These are phyloP conservation scores for Thyatira batis DNA, from an alignment of 2,888 invertebrate species.

Conservation along the genomic window DNA sequence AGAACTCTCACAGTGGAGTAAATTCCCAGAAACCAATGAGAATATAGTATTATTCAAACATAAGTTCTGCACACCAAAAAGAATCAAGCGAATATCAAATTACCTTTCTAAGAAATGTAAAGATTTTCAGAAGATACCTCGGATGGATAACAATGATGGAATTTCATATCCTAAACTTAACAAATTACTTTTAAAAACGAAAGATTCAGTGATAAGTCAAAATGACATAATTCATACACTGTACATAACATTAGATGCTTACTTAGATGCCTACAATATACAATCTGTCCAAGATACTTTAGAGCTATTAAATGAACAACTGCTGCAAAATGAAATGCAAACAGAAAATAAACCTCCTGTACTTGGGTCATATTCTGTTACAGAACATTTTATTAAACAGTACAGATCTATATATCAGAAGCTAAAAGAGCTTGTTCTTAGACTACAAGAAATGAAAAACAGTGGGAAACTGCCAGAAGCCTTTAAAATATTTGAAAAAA, in stretches of 20 bases:
- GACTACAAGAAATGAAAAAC: constrained; percentile 40
- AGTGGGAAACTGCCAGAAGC: constrained; percentile 37
- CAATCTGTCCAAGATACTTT: constrained; percentile 55
- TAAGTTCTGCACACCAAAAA: constrained; percentile 31
- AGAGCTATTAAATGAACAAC: constrained; percentile 49
- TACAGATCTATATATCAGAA: constrained; percentile 54
- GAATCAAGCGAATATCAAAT: constrained; percentile 39
- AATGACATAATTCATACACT: constrained; percentile 50
- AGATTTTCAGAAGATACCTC: constrained; percentile 4
- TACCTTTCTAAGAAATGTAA: constrained; percentile 43
- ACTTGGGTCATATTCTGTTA: constrained; percentile 46
- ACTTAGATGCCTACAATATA: constrained; percentile 61
- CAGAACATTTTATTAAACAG: constrained; percentile 58
- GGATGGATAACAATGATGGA: constrained; percentile 9
- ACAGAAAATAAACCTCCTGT: constrained; percentile 22
- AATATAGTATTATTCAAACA: constrained; percentile 35
- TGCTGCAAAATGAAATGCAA: constrained; percentile 21
- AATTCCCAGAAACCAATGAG: constrained; percentile 29
- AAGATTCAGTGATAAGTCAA: constrained; percentile 21
- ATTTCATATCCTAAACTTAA: constrained; percentile 43
- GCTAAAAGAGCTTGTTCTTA: constrained; percentile 46
- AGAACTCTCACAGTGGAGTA: constrained; percentile 44
- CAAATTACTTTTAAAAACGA: constrained; percentile 8
- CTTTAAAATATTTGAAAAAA: constrained; percentile 46
- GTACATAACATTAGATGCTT: constrained; percentile 62